Evolutionary conservation across 30 jellyfish, hydroid and myxozoan species (phyloP).

Genomic region (Turritopsis rubra): DNA sequence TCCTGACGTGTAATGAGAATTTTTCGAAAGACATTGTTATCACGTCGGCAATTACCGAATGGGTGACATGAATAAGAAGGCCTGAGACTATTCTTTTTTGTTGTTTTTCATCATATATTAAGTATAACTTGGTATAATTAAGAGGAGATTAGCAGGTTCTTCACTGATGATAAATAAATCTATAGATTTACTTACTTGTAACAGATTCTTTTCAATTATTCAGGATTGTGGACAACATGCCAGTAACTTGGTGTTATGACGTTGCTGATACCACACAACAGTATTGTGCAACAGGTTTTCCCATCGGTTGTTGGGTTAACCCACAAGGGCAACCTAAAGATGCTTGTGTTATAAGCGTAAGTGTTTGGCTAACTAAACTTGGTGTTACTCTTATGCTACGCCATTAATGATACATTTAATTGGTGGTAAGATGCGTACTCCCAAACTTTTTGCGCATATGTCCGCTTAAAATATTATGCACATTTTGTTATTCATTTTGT

Average conservation of each 20-base stretch:
- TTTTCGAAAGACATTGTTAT: no score
- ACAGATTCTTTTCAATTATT: slow-evolving; percentile 1
- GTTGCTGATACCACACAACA: slow-evolving; percentile 70
- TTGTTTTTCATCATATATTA: no score
- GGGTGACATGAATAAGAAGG: no score
- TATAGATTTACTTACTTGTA: background rate
- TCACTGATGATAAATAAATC: no score
- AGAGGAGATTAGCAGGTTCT: background rate
- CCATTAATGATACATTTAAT: no score
- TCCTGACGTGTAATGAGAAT: no score
- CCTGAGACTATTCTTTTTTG: no score
- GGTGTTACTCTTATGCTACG: no score
- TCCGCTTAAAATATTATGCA: background rate
- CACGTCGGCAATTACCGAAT: no score
- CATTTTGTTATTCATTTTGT: background rate
- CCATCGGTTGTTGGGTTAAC: slow-evolving; percentile 83
- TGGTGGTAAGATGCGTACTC: no score
- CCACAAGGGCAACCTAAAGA: slow-evolving; percentile 59
- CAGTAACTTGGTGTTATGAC: slow-evolving; percentile 93
- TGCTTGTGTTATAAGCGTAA: slow-evolving; percentile 93
- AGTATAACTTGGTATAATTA: no score
- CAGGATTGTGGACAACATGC: slow-evolving; percentile 96
- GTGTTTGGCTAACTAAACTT: background rate
- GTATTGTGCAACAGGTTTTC: slow-evolving; percentile 82
- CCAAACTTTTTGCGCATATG: no score